phyloP scores from a whole-genome alignment of 2,888 invertebrate species.

The Yponomeuta cagnagella region DNA sequence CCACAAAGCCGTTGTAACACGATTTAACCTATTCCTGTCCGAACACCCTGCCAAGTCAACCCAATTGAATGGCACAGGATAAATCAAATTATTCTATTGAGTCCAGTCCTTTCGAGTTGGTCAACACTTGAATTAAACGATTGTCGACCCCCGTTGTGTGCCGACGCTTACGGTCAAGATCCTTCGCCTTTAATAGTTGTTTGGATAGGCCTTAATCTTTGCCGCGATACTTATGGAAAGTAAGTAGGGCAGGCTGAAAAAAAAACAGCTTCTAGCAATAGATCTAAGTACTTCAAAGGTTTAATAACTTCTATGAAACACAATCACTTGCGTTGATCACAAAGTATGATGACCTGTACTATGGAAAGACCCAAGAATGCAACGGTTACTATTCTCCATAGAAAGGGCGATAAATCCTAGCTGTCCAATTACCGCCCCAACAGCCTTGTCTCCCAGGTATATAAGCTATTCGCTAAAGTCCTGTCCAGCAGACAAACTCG shows the following conservation, averaged over 20 bases:
- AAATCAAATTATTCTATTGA: constrained; percentile 49
- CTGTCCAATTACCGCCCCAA: no score
- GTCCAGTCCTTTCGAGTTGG: constrained; percentile 7
- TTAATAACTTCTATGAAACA: no score
- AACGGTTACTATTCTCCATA: no score
- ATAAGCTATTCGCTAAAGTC: no score
- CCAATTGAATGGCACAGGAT: constrained; percentile 41
- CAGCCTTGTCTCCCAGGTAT: no score
- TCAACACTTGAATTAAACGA: constrained; percentile 12
- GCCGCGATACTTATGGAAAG: not conserved
- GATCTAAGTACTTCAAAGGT: no score
- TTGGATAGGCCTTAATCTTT: not conserved
- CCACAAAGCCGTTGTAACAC: not conserved
- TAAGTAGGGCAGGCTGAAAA: not conserved
- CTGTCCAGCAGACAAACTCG: no score
- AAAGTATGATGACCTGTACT: no score
- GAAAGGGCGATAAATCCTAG: no score
- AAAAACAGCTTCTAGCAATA: no score
- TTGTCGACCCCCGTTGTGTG: not conserved
- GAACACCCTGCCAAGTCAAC: constrained; percentile 17
- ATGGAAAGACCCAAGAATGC: no score
- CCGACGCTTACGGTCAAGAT: constrained; percentile 1
- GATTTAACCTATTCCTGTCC: not conserved
- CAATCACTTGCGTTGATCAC: no score
- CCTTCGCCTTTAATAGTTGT: not conserved